Base-by-base conservation (phyloP, 2,113 vertebrate species). In the Paraplagusia blochii region DNA sequence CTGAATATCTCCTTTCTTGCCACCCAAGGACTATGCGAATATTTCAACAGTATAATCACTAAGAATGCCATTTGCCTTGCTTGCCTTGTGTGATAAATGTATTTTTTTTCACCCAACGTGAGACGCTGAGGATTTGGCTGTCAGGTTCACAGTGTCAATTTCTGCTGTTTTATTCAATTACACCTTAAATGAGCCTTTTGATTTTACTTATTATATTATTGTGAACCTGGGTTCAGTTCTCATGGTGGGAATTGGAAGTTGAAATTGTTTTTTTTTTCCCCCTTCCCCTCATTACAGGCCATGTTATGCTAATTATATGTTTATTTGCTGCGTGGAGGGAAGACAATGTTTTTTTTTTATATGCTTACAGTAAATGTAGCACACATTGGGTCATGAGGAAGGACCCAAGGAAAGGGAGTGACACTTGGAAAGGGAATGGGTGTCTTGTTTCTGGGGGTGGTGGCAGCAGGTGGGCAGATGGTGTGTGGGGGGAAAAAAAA, bases 301-400 rank as follows among this genome's bases (percentile, higher is more conserved):
- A 55, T 59, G 66, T 76, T 63, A 82, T 80, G 69, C 65, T 73
- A 84, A 84, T 83, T 61, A 73, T 45, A 53, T 57, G 58, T 80
- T 72, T 76, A 73, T 77, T 83, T 81, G 64, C 56, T 45, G 49
- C 19, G 43, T 40, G 55, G 58, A 47, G 73, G 55, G 70, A n/a
- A 42, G 53, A 55, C 67, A 74, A 65, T 11, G 11, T 54, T 77
- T 66, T 75, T 44, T 33, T 18, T 7, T 69, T 77, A 72, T 34
- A 15, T 50, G 58, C 22, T 29, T 29, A 29, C 22, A 29, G 22
- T 58, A 51, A 67, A 74, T 54, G 54, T 64, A 8, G 18, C 0
- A 44, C 45, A 42, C 54, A 36, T 38, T 35, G 16, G 17, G 35
- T 17, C 52, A 29, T 54, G 60, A 66, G n/a, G n/a, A n/a, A n/a